Percentiles rank a stretch among this genome's conserved stretches.
Evolutionary conservation across 2,888 invertebrate genomes (phyloP).

Genomic region (Chrysolina americana): DNA sequence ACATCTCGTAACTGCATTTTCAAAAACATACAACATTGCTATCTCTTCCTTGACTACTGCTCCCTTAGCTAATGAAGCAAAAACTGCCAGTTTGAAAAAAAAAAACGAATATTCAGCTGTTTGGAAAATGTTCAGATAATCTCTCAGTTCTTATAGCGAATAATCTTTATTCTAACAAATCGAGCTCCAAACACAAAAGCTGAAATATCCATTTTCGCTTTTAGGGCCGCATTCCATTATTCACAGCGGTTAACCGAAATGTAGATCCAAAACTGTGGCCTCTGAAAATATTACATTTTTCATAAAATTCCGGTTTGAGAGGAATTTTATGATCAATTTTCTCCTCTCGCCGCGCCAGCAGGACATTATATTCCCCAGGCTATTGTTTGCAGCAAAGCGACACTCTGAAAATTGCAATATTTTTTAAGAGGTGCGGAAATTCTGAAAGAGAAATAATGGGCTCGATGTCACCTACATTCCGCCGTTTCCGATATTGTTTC

Average conservation of each 20-base stretch:
- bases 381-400: constrained; percentile 25
- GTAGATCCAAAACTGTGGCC: constrained; percentile 24
- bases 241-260: constrained; percentile 32
- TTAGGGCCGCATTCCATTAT: constrained; percentile 32
- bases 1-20: no score
- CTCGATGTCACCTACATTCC: constrained; percentile 20
- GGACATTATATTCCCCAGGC: constrained; percentile 27
- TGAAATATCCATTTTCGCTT: constrained; percentile 23
- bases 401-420: constrained; percentile 26
- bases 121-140: neutral
- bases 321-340: constrained; percentile 38
- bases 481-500: constrained; percentile 2
- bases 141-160: neutral
- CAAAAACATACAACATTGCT: no score
- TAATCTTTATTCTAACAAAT: neutral
- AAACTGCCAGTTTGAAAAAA: no score
- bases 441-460: constrained; percentile 17
- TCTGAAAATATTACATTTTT: constrained; percentile 33
- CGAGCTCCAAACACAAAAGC: neutral
- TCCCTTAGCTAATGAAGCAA: no score
- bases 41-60: no score
- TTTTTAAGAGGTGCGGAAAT: constrained; percentile 22
- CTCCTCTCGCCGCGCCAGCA: constrained; percentile 17
- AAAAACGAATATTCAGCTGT: neutral
- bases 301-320: constrained; percentile 28